Percentiles rank a stretch among this genome's conserved stretches.
These are phyloP conservation scores for Cyaniris semiargus DNA, from an alignment of 2,888 invertebrate species.

Conservation along the genomic window DNA sequence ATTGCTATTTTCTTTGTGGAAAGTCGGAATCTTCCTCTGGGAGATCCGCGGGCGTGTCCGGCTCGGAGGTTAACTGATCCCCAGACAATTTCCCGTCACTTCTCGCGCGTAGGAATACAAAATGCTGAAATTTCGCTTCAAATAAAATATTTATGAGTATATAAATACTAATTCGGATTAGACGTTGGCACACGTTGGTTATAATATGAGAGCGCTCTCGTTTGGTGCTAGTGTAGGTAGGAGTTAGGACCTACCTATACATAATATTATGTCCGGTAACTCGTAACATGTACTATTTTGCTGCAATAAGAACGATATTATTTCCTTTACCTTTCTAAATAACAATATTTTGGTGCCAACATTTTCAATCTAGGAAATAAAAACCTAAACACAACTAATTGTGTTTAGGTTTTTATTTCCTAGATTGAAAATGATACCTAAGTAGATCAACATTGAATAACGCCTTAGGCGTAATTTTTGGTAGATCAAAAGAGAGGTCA, in stretches of 20 bases:
- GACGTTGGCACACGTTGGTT: neutral
- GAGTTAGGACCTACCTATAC: no score
- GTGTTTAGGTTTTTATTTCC: neutral
- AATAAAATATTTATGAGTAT: neutral
- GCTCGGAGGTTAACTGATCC: slow-evolving; percentile 76
- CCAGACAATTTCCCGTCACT: slow-evolving; percentile 57
- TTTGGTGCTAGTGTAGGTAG: no score
- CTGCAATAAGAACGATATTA: no score
- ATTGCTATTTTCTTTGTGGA: slow-evolving; percentile 80
- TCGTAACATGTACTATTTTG: no score
- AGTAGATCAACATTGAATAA: slow-evolving; percentile 7
- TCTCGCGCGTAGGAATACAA: slow-evolving; percentile 52
- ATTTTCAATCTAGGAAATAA: neutral
- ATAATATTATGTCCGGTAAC: no score
- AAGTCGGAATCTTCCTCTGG: slow-evolving; percentile 69
- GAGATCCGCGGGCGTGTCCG: slow-evolving; percentile 53
- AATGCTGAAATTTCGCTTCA: neutral
- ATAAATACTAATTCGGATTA: neutral
- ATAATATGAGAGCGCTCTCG: neutral
- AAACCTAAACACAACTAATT: neutral
- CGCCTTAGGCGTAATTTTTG: slow-evolving; percentile 17
- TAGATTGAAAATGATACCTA: neutral
- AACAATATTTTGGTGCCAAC: no score
- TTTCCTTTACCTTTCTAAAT: no score
- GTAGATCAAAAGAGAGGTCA: slow-evolving; percentile 41